Evolutionary conservation across 2,797 vertebrate genomes (phyloP).

Genomic region (Oceanodroma leucorhoa): DNA sequence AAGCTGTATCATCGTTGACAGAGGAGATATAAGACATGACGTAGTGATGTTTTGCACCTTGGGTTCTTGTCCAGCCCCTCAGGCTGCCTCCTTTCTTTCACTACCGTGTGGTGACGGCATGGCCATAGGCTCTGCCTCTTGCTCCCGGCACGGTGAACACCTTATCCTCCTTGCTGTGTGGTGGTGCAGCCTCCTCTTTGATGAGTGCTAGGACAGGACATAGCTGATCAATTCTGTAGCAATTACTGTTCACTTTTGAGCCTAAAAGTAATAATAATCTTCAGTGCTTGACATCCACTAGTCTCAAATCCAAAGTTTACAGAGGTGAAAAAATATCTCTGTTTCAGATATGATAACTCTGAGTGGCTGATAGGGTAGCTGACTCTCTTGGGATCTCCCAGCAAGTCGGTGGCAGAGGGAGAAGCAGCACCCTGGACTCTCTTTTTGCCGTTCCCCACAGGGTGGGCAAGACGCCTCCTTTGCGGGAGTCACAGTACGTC

Average conservation of each 20-base stretch:
- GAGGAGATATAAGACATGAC: background rate
- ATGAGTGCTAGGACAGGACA: background rate
- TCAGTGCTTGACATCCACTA: background rate
- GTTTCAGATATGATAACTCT: background rate
- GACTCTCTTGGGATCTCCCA: background rate
- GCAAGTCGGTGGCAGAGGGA: background rate
- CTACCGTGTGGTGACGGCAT: rapidly evolving
- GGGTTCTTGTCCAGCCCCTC: background rate
- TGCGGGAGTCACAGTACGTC: background rate
- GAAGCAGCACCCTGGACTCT: background rate
- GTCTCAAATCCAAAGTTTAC: background rate
- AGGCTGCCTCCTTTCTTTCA: background rate
- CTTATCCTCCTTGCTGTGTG: background rate
- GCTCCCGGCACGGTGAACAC: rapidly evolving
- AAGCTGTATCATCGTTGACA: background rate
- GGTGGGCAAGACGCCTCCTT: background rate
- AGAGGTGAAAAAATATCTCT: background rate
- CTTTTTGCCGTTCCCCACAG: rapidly evolving
- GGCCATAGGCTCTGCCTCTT: background rate
- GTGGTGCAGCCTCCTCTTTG: background rate
- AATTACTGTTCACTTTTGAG: background rate
- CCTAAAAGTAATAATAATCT: background rate
- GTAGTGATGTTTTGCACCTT: background rate
- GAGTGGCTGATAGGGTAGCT: background rate
- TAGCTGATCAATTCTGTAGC: background rate